Conservation (phyloP, 2,888 invertebrate genomes). For the Masnerella sp. region DNA sequence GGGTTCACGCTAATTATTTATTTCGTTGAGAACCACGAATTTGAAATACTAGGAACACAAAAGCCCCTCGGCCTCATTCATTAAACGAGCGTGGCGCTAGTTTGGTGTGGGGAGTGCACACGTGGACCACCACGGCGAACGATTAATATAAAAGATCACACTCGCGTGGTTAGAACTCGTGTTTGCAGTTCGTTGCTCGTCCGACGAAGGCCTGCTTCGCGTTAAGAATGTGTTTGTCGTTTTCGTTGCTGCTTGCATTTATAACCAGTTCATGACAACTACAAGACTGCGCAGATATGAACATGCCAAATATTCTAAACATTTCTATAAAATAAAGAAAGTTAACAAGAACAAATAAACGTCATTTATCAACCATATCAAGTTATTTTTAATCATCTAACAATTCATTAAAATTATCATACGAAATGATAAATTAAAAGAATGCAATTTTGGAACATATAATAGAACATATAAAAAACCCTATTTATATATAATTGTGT, state of each 20-base stretch:
- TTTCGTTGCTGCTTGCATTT: slow-evolving; percentile 63
- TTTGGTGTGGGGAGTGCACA: slow-evolving; percentile 31
- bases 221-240: slow-evolving; percentile 53
- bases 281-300: slow-evolving; percentile 26
- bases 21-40: too few relatives aligned
- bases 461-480: too few relatives aligned
- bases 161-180: slow-evolving; percentile 55
- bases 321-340: too few relatives aligned
- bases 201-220: slow-evolving; percentile 36
- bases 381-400: too few relatives aligned
- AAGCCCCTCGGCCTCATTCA: slow-evolving; percentile 34
- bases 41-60: slow-evolving; percentile 26
- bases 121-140: slow-evolving; percentile 57
- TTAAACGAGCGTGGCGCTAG: slow-evolving; percentile 45
- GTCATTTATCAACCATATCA: too few relatives aligned
- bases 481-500: too few relatives aligned
- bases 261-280: slow-evolving; percentile 57
- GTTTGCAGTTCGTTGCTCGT: slow-evolving; percentile 53
- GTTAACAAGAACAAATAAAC: too few relatives aligned
- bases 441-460: too few relatives aligned
- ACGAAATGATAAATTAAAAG: too few relatives aligned
- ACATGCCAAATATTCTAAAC: slow-evolving; percentile 63
- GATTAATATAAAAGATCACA: slow-evolving; percentile 60
- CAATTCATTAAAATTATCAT: too few relatives aligned
- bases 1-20: too few relatives aligned